Conservation (phyloP, 2,113 vertebrate genomes). For the Tragelaphus buxtoni region DNA sequence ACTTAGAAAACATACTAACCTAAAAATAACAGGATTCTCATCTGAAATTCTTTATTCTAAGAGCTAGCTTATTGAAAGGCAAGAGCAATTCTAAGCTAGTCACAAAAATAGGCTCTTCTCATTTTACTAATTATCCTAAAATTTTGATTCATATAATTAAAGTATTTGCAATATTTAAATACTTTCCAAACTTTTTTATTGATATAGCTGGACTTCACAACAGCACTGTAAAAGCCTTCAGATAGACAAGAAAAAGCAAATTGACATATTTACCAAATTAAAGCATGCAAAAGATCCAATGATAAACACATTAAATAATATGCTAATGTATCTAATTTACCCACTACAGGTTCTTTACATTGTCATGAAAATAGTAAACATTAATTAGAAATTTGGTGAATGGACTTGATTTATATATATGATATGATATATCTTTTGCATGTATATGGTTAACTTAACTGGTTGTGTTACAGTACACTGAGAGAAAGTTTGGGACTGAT, state of each 20-base stretch:
- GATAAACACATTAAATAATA: conserved; percentile 60
- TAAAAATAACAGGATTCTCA: neutral
- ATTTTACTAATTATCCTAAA: neutral
- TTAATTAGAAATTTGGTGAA: conserved; percentile 45
- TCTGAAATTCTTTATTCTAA: conserved; percentile 17
- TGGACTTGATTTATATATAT: neutral
- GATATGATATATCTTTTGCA: neutral
- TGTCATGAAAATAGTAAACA: conserved; percentile 33
- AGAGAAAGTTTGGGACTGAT: neutral
- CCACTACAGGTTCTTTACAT: neutral
- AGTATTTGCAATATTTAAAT: conserved; percentile 64
- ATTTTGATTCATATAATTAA: conserved; percentile 53
- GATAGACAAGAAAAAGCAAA: conserved; percentile 44
- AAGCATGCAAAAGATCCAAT: conserved; percentile 75
- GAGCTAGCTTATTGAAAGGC: neutral
- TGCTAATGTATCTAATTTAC: conserved; percentile 26
- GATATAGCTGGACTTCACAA: conserved; percentile 70
- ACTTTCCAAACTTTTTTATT: conserved; percentile 79
- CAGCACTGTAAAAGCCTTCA: conserved; percentile 62
- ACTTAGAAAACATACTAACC: neutral
- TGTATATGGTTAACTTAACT: neutral
- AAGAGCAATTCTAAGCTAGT: neutral
- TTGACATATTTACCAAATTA: conserved; percentile 73
- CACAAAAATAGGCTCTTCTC: neutral
- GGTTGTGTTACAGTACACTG: neutral